Evolutionary conservation across 2,797 vertebrate species (phyloP), one percentile per base, ranked within the genome.

Genomic region (Uromys caudimaculatus): DNA sequence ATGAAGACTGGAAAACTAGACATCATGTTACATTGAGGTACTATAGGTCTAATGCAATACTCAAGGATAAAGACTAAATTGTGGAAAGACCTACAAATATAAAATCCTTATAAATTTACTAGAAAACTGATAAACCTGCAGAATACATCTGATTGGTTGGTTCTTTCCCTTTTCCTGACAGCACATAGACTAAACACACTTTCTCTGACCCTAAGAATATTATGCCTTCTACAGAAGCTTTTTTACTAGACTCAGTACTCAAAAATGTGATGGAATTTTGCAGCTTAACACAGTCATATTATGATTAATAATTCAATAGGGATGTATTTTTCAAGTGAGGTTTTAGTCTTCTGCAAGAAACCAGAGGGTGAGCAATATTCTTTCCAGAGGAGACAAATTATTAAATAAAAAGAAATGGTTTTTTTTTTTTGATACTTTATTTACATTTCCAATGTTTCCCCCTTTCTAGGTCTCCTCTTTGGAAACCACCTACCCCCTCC

Each of bases 311-410:
- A 81, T 62, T 62, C 64, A 79, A 56, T 38, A 13, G 9, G 71
- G n/a, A 79, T 35, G 23, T 10, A 75, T 32, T 77, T 93, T 85
- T 78, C 71, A 71, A 84, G 41, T 62, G 19, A 24, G 50, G 84
- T 47, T 32, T 81, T 75, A 24, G 13, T 93, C 32, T 52, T 76
- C 67, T 79, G 27, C 50, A 94, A 88, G 64, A 87, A 90, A 84
- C 27, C 5, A 75, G 38, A 38, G 21, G 4, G 62, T 89, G 54
- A 81, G 21, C 3, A 83, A 96, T 95, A 89, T 78, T 6, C 44
- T 93, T 71, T 71, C 77, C 64, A 84, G 32, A 89, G 6, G n/a
- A 95, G 91, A 91, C 41, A 82, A 47, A 47, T 35, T 86, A 71
- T 10, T 16, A 67, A 79, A 56, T 50, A 52, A 29, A 64, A 69